Evolutionary conservation across 2,113 vertebrate genomes (phyloP), one percentile per base, ranked within the genome.

Genomic region (Ranitomeya variabilis): DNA sequence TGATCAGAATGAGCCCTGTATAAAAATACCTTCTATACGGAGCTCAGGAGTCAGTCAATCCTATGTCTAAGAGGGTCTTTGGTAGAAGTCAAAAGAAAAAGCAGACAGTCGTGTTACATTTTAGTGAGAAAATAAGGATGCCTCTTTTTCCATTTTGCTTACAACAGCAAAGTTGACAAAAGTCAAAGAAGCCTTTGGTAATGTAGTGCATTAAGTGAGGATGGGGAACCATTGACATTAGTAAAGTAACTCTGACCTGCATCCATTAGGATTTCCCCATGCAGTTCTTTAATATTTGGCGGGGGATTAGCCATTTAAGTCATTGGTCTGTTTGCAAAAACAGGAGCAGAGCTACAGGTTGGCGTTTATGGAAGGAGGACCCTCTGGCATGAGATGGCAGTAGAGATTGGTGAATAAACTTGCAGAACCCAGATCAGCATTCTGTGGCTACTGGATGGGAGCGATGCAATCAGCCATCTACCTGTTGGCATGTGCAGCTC

Each of bases 81-180:
- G 86, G 87, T 74, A 60, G 80, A 87, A 86, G 62, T n/a, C 52
- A 66, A 7, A 66, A 64, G 1, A 23, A 80, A 26, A 55, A 54
- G 37, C 8, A 80, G 9, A 84, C 7, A 0, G 6, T 19, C 45
- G 57, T 51, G 73, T 21, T 62, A 26, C 18, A 10, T 21, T n/a
- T 37, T 86, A 26, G 54, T 76, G 71, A 86, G 54, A 71, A 31
- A 86, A 16, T 16, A 45, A 55, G 2, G 51, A 57, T 57, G 55
- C 8, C 9, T 31, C 4, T 2, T 85, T 64, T 85, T 5, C 37
- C 5, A 4, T 45, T 84, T 74, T 85, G 83, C 84, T 73, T 76
- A 86, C 7, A 86, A 78, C 85, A 86, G 85, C 85, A 86, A 86
- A 85, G 18, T 83, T 23, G 10, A 74, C 13, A n/a, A 85, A 86